These are phyloP conservation scores for Serrognathus titanus DNA, from an alignment of 2,888 invertebrate species.

Conservation along the genomic window DNA sequence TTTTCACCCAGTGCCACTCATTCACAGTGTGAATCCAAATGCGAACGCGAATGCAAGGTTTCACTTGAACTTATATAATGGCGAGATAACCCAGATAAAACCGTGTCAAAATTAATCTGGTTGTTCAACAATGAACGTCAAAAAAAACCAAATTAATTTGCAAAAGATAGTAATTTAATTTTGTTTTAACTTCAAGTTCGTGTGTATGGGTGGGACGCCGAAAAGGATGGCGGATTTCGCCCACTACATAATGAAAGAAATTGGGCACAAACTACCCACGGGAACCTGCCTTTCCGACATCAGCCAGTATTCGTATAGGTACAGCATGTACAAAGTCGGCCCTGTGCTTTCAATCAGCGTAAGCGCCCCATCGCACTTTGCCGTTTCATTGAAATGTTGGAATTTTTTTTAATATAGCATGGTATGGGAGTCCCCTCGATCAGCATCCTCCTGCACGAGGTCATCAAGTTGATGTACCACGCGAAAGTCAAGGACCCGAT, in stretches of 20 bases:
- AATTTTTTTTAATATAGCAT: conserved; percentile 51
- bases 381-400: conserved; percentile 3
- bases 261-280: conserved; percentile 48
- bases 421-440: conserved; percentile 75
- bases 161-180: no score
- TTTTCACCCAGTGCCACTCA: no score
- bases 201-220: conserved; percentile 68
- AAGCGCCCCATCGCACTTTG: conserved; percentile 2
- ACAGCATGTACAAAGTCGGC: conserved; percentile 66
- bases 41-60: no score
- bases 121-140: no score
- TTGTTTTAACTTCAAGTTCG: conserved; percentile 58
- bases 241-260: conserved; percentile 51
- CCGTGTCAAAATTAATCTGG: no score
- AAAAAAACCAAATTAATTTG: no score
- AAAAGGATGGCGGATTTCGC: conserved; percentile 64
- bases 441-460: conserved; percentile 66
- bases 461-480: conserved; percentile 66
- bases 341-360: conserved; percentile 60
- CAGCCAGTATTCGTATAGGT: conserved; percentile 58
- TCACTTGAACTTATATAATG: no score
- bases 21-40: no score
- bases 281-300: conserved; percentile 53
- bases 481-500: conserved; percentile 62
- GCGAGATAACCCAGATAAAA: no score